phyloP scores from a whole-genome alignment of 2,888 invertebrate genomes.

The Onchidella celtica region DNA sequence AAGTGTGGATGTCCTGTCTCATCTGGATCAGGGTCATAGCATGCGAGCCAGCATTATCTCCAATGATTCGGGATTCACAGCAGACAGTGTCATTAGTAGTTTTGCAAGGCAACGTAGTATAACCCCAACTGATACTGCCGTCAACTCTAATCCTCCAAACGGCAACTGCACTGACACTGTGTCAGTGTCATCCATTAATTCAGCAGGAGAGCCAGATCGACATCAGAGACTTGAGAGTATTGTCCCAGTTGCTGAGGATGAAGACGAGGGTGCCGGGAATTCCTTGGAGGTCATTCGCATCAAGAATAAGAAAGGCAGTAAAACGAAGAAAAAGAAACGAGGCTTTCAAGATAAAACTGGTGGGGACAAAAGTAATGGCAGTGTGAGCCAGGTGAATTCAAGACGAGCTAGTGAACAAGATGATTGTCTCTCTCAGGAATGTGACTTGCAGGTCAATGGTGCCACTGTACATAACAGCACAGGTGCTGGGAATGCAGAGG shows the following conservation, averaged over 20 bases:
- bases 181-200: neutral
- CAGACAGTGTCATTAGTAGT: neutral
- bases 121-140: neutral
- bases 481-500: no score
- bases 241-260: neutral
- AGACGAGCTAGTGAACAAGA: neutral
- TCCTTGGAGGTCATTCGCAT: slow-evolving; percentile 22
- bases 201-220: slow-evolving; percentile 14
- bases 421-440: neutral
- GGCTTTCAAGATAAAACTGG: no score
- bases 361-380: no score
- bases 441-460: neutral
- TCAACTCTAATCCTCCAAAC: neutral
- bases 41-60: slow-evolving; percentile 45
- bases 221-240: slow-evolving; percentile 30
- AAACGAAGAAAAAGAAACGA: slow-evolving; percentile 24
- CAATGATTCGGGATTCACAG: slow-evolving; percentile 51
- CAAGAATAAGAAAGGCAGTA: slow-evolving; percentile 8
- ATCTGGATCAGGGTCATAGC: neutral
- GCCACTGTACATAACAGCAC: neutral
- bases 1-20: slow-evolving; percentile 55
- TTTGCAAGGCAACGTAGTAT: slow-evolving; percentile 23
- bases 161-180: neutral
- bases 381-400: no score
- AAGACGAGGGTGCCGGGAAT: neutral